Conservation (phyloP, 2,797 vertebrate species). For the Poecilia picta region DNA sequence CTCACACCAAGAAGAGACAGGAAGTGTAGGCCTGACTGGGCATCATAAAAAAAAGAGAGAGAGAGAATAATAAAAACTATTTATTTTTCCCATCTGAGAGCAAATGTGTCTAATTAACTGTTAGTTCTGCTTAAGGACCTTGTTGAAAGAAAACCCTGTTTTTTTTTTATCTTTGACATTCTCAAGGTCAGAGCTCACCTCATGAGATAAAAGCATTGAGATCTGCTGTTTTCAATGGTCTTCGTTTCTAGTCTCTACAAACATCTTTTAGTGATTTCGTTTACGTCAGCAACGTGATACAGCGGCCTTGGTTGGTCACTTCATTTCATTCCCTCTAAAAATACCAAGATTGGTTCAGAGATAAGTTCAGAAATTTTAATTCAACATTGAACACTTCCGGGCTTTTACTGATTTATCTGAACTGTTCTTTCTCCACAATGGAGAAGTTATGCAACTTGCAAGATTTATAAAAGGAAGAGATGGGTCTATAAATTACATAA, state of each 20-base stretch:
- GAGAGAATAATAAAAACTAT: conserved; percentile 14
- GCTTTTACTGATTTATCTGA: not conserved
- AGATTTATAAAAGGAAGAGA: not conserved
- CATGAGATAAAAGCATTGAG: conserved; percentile 45
- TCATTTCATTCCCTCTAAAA: not conserved
- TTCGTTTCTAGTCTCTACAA: conserved; percentile 39
- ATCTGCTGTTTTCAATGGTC: conserved; percentile 39
- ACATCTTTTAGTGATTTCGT: conserved; percentile 52
- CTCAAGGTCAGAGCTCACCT: conserved; percentile 33
- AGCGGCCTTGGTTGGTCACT: conserved; percentile 17
- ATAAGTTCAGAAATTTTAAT: not conserved
- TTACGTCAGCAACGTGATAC: conserved; percentile 30
- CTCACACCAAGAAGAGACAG: conserved; percentile 30
- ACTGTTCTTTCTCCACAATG: not conserved
- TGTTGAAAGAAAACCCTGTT: not conserved
- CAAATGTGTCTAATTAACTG: conserved; percentile 5
- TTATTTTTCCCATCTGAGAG: not conserved
- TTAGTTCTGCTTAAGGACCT: conserved; percentile 1
- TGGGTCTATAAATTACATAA: not conserved
- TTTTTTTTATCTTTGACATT: conserved; percentile 2
- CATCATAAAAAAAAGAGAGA: not conserved
- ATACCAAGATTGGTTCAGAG: not conserved
- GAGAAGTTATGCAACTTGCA: not conserved
- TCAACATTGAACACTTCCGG: not conserved
- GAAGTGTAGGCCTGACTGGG: not conserved